Evolutionary conservation across 2,888 invertebrate species (phyloP).

Genomic region (Trichopoda pennipes): DNA sequence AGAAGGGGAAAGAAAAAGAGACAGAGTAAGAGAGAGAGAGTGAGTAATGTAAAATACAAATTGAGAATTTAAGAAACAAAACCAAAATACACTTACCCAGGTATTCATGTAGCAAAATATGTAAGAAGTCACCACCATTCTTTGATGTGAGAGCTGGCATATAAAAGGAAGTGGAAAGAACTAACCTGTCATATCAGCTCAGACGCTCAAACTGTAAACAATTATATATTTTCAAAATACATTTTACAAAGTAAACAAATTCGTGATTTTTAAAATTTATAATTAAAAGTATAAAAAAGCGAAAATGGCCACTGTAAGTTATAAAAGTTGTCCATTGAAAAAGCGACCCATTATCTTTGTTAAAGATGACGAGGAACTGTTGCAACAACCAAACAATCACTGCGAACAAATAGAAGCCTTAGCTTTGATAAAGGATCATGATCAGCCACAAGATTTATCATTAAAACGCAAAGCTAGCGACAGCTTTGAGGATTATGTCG

Average conservation of each 20-base stretch:
- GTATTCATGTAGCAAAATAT: conserved; percentile 55
- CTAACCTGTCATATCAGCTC: conserved; percentile 79
- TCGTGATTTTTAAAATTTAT: conserved; percentile 31
- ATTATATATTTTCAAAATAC: conserved; percentile 51
- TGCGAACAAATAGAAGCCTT: conserved; percentile 70
- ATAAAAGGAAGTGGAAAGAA: conserved; percentile 75
- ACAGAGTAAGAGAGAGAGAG: conserved; percentile 18
- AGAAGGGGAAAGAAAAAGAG: conserved; percentile 45
- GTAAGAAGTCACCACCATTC: conserved; percentile 73
- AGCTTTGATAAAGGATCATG: conserved; percentile 73
- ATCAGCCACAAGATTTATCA: conserved; percentile 78
- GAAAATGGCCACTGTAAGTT: conserved; percentile 81
- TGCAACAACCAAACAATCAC: conserved; percentile 25
- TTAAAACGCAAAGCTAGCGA: conserved; percentile 76
- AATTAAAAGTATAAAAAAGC: conserved; percentile 14
- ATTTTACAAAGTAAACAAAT: conserved; percentile 11
- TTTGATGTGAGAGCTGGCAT: conserved; percentile 67
- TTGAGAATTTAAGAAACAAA: conserved; percentile 21
- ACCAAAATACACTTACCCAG: conserved; percentile 56
- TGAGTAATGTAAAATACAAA: neutral
- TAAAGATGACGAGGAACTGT: conserved; percentile 83
- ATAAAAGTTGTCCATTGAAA: conserved; percentile 94
- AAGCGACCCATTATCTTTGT: conserved; percentile 91
- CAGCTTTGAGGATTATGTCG: conserved; percentile 71
- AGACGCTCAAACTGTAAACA: conserved; percentile 77